Evolutionary conservation across 2,888 invertebrate species (phyloP), one percentile per base, ranked within the genome.

Genomic region (Andrena bicolor): DNA sequence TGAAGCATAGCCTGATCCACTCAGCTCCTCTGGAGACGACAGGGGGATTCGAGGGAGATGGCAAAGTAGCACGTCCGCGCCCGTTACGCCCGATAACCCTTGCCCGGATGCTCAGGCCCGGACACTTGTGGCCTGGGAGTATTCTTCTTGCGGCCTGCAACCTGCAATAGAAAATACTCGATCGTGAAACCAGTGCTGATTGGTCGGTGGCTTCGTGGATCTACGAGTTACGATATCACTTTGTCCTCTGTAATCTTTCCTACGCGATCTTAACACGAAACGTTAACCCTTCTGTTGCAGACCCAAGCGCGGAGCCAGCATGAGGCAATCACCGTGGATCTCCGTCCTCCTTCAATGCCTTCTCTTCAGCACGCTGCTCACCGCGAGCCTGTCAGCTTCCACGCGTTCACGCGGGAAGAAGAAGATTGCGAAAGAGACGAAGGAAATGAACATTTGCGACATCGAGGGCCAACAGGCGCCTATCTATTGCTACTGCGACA

Each of bases 401-500:
- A 82, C 86, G 60, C 90, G 89, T 41, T 85, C 88, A 1, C 90
- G 92, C 0, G 90, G 89, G 66, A 93, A 91, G 82, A 90, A 90
- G 69, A 92, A 92, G 79, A 73, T 82, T 10, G 51, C 85, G 4
- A 90, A 90, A 68, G 90, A 92, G 49, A 86, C 81, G 61, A 90
- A 89, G 66, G 91, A 93, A 58, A 73, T 89, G n/a, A 96, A 96
- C 90, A 95, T 96, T 68, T 96, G 96, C 89, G 95, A 95, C 88
- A 94, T 96, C 81, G 95, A 95, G 56, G 95, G 94, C 84, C 93
- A 94, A 51, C 94, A 95, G 70, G 94, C 95, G 0, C 96, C 96
- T 89, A 95, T 96, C 79, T 96, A 95, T 89, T 97, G 97, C 93
- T 95, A 96, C 92, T 97, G 97, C 91, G 95, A 96, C 89, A 95